Evolutionary conservation across 2,113 vertebrate genomes (phyloP).

Genomic region (Osmerus mordax): DNA sequence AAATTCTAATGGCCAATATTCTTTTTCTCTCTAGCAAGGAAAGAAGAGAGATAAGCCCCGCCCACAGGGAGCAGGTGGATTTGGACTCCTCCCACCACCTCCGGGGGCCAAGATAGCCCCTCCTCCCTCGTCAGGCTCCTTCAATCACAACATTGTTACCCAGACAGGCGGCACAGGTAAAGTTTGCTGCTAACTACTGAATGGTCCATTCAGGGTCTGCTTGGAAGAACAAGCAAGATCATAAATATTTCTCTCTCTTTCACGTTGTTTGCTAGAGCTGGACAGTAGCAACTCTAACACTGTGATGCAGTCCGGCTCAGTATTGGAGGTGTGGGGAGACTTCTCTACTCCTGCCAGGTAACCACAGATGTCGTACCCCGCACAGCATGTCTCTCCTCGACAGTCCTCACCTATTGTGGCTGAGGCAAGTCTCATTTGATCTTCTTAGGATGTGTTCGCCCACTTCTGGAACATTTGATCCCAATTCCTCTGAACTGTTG

Average conservation of each 20-base stretch:
- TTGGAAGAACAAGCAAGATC: too few species aligned
- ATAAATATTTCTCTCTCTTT: neutral
- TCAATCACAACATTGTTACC: constrained; percentile 64
- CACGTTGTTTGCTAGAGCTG: constrained; percentile 70
- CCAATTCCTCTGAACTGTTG: neutral
- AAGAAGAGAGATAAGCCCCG: constrained; percentile 85
- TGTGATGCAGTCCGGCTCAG: constrained; percentile 49
- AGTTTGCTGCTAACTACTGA: neutral
- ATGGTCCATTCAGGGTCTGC: too few species aligned
- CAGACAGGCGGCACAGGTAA: constrained; percentile 68
- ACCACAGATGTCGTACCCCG: constrained; percentile 21
- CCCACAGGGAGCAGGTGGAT: constrained; percentile 75
- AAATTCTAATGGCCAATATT: neutral
- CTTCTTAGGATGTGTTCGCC: too few species aligned
- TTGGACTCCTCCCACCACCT: constrained; percentile 87
- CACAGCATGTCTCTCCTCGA: neutral
- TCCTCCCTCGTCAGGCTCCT: constrained; percentile 73
- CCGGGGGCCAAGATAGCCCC: constrained; percentile 82
- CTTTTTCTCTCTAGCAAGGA: constrained; percentile 68
- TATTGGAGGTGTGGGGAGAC: constrained; percentile 87
- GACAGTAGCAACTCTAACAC: constrained; percentile 68
- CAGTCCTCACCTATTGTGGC: too few species aligned
- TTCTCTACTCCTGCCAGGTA: constrained; percentile 89
- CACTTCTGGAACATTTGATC: neutral
- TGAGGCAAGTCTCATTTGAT: too few species aligned